These are phyloP conservation scores for Lithobates sylvaticus DNA, from an alignment of 2,797 vertebrate species.

Conservation along the genomic window DNA sequence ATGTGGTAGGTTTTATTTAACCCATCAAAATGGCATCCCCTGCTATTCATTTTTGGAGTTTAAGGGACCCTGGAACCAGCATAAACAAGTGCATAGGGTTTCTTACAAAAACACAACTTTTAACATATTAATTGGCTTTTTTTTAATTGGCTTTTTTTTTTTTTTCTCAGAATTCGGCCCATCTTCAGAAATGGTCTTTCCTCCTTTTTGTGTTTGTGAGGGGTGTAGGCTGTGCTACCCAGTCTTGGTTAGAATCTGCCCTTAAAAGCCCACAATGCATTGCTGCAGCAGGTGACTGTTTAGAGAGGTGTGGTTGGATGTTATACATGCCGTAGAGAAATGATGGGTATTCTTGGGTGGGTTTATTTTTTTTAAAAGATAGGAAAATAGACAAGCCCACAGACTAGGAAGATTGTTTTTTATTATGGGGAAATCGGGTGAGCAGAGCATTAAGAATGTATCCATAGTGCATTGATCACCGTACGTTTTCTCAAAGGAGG, in stretches of 20 bases:
- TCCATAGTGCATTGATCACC: too few relatives aligned
- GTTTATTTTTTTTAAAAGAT: not conserved
- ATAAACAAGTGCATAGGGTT: not conserved
- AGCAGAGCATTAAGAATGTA: too few relatives aligned
- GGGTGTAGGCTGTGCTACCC: not conserved
- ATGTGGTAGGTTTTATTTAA: constrained; percentile 71
- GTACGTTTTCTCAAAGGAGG: not conserved
- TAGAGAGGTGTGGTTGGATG: not conserved
- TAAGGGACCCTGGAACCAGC: too few relatives aligned
- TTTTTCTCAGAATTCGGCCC: too few relatives aligned
- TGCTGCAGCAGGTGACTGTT: not conserved
- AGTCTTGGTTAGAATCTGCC: not conserved
- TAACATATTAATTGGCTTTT: too few relatives aligned
- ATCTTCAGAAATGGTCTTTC: too few relatives aligned
- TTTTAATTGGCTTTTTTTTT: too few relatives aligned
- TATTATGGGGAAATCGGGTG: too few relatives aligned
- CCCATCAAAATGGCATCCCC: constrained; percentile 1
- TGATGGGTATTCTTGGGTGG: too few relatives aligned
- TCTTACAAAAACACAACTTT: too few relatives aligned
- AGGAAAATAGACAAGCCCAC: too few relatives aligned
- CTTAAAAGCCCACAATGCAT: not conserved
- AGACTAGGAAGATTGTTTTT: not conserved
- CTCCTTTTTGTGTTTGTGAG: not conserved
- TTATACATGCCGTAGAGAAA: not conserved
- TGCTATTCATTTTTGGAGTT: too few relatives aligned